phyloP scores from a whole-genome alignment of 2,888 invertebrate genomes.

The Poecilus cupreus region DNA sequence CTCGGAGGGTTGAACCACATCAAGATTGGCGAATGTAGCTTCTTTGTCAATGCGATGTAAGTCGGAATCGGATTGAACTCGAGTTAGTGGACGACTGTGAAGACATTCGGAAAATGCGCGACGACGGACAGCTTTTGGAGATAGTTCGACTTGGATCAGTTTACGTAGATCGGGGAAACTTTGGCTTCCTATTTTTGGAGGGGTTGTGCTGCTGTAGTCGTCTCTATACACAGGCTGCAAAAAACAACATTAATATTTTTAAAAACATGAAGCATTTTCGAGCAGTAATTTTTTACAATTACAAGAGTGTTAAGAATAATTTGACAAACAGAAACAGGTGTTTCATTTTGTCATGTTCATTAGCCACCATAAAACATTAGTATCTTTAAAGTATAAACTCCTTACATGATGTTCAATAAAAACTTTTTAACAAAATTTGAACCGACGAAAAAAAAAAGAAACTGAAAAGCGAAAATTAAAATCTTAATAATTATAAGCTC shows the following conservation, averaged over 20 bases:
- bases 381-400: no score
- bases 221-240: constrained; percentile 86
- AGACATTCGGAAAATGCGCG: constrained; percentile 81
- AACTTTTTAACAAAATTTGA: no score
- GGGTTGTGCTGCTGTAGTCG: constrained; percentile 72
- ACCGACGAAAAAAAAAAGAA: no score
- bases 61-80: constrained; percentile 87
- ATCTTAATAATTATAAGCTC: no score
- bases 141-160: constrained; percentile 75
- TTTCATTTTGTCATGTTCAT: no score
- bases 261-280: no score
- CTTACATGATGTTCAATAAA: no score
- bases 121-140: constrained; percentile 73
- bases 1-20: constrained; percentile 84
- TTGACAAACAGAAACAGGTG: no score
- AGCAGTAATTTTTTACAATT: no score
- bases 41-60: constrained; percentile 85
- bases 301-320: no score
- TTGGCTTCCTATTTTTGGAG: constrained; percentile 75
- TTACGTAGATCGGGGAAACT: constrained; percentile 85
- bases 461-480: no score
- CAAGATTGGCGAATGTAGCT: constrained; percentile 83
- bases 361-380: no score
- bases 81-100: constrained; percentile 69
- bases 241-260: constrained; percentile 24